These are phyloP conservation scores for Falco peregrinus DNA, from an alignment of 2,797 vertebrate genomes.

Conservation along the genomic window DNA sequence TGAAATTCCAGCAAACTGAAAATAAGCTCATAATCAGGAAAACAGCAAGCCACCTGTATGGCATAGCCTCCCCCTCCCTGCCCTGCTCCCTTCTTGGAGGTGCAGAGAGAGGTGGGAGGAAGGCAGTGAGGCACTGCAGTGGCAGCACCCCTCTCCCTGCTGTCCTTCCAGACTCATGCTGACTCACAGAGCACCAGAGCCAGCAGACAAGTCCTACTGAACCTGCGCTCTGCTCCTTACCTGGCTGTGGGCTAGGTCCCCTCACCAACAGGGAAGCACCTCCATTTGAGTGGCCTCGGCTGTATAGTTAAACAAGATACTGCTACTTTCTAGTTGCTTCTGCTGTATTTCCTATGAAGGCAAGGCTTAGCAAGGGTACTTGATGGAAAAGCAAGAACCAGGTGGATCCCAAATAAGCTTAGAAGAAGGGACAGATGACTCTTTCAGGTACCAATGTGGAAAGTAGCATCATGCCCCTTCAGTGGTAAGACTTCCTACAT, in stretches of 20 bases:
- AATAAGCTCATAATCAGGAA: background rate
- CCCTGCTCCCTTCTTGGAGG: background rate
- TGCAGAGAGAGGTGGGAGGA: background rate
- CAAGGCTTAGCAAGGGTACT: background rate
- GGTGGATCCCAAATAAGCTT: background rate
- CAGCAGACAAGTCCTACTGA: background rate
- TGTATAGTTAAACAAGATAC: background rate
- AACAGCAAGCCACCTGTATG: fast-evolving
- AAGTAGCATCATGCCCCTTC: background rate
- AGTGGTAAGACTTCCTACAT: background rate
- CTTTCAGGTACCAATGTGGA: background rate
- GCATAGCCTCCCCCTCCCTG: background rate
- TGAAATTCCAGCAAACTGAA: background rate
- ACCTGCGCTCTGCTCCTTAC: background rate
- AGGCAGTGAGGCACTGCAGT: background rate
- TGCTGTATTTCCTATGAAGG: background rate
- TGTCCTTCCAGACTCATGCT: background rate
- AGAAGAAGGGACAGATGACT: background rate
- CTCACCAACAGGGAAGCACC: background rate
- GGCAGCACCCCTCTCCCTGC: background rate
- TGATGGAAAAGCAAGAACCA: background rate
- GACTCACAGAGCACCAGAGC: fast-evolving
- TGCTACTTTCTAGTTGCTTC: background rate
- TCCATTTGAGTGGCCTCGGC: background rate
- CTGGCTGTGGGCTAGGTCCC: background rate